These are phyloP conservation scores for Sparidentex hasta DNA, from an alignment of 2,797 vertebrate species.

Conservation along the genomic window DNA sequence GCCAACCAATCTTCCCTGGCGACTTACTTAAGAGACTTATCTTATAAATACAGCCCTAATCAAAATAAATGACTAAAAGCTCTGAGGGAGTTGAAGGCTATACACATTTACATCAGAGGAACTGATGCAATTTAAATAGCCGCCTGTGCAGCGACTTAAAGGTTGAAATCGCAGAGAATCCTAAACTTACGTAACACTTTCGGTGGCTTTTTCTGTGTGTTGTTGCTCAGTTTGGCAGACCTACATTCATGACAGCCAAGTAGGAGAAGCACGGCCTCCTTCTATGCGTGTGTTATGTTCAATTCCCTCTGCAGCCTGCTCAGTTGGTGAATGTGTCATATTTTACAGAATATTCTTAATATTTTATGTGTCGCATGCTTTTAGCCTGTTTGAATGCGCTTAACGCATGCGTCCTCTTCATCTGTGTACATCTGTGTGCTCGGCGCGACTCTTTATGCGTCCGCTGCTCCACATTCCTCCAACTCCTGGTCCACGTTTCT, in stretches of 20 bases:
- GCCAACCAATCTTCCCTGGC: conserved; percentile 76
- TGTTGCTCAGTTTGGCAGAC: conserved; percentile 74
- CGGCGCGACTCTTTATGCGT: not conserved
- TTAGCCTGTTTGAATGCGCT: conserved; percentile 30
- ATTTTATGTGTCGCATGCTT: conserved; percentile 48
- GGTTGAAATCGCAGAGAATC: conserved; percentile 68
- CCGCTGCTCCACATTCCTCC: not conserved
- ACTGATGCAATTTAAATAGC: conserved; percentile 82
- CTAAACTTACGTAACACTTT: conserved; percentile 73
- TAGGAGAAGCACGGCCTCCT: conserved; percentile 64
- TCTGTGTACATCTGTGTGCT: conserved; percentile 2
- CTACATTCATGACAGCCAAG: conserved; percentile 76
- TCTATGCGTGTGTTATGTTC: conserved; percentile 53
- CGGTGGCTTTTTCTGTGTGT: conserved; percentile 15
- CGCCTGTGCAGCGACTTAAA: conserved; percentile 58
- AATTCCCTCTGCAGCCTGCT: conserved; percentile 58
- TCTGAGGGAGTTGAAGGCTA: conserved; percentile 81
- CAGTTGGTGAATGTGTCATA: conserved; percentile 52
- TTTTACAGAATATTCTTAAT: conserved; percentile 52
- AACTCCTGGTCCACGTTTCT: conserved; percentile 21
- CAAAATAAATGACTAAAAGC: conserved; percentile 87
- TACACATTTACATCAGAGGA: conserved; percentile 82
- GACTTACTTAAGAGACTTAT: conserved; percentile 86
- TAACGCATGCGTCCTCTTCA: not conserved
- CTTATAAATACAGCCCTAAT: conserved; percentile 89